These are phyloP conservation scores for Chloroclysta siterata DNA, from an alignment of 2,888 invertebrate species.

Conservation along the genomic window DNA sequence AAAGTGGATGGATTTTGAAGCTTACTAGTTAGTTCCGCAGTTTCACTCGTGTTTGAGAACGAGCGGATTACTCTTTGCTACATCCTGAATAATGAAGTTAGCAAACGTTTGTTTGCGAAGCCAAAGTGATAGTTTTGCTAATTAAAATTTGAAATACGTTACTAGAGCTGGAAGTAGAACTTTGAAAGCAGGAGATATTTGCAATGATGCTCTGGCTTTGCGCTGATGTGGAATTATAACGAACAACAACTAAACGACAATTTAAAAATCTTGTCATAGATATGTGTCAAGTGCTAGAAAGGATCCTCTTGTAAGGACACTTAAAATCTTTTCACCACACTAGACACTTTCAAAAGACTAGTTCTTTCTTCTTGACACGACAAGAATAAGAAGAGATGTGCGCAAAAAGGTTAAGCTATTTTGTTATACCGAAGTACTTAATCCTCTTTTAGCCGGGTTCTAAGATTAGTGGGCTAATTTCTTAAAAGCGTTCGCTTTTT, in stretches of 20 bases:
- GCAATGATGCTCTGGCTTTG: neutral
- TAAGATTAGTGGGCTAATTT: slow-evolving; percentile 75
- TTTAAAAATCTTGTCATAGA: too few species aligned
- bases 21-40: slow-evolving; percentile 35
- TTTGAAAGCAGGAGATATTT: neutral
- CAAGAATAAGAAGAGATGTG: slow-evolving; percentile 3
- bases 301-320: neutral
- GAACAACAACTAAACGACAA: neutral
- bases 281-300: too few species aligned
- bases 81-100: slow-evolving; percentile 36
- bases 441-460: slow-evolving; percentile 61
- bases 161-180: slow-evolving; percentile 5
- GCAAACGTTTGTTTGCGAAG: slow-evolving; percentile 35
- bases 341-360: too few species aligned
- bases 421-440: slow-evolving; percentile 45
- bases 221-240: neutral
- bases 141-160: slow-evolving; percentile 28
- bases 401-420: slow-evolving; percentile 50
- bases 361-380: too few species aligned
- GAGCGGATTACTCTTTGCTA: slow-evolving; percentile 36
- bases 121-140: slow-evolving; percentile 27
- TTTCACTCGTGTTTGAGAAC: slow-evolving; percentile 36
- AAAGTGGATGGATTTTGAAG: slow-evolving; percentile 38
- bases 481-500: slow-evolving; percentile 75
- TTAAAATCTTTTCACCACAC: too few species aligned